phyloP scores from a whole-genome alignment of 2,797 vertebrate genomes.

The Lacerta agilis region DNA sequence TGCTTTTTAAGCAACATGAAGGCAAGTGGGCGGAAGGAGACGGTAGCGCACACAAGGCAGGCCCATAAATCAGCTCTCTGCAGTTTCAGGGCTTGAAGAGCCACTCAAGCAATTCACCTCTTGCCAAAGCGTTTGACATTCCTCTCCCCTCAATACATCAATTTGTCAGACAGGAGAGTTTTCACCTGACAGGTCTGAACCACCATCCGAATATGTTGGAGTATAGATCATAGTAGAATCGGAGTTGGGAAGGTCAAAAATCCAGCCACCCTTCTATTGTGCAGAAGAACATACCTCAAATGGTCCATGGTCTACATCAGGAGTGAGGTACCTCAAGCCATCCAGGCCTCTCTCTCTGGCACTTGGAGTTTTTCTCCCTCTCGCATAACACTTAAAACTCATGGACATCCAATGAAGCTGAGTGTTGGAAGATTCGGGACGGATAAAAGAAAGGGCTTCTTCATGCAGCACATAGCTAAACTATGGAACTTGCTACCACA shows the following conservation, averaged over 20 bases:
- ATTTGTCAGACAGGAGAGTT: background rate
- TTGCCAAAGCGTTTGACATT: background rate
- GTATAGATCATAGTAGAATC: background rate
- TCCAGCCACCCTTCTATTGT: background rate
- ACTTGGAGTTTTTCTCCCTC: too few relatives aligned
- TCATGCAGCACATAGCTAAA: too few relatives aligned
- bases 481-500: too few relatives aligned
- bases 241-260: background rate
- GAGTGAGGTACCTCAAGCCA: too few relatives aligned
- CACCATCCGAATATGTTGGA: background rate
- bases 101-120: conserved; percentile 1
- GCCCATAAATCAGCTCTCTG: conserved; percentile 1
- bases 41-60: background rate
- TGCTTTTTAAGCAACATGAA: background rate
- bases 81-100: background rate
- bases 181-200: background rate
- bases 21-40: background rate
- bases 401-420: too few relatives aligned
- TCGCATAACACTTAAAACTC: too few relatives aligned
- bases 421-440: too few relatives aligned
- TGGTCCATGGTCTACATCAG: too few relatives aligned
- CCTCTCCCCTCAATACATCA: background rate
- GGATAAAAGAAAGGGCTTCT: too few relatives aligned
- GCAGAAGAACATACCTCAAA: background rate
- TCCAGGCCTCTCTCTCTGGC: too few relatives aligned